A percentile compares a stretch with the other conserved stretches of the same genome.
These are phyloP conservation scores for Acleris holmiana DNA, from an alignment of 2,888 invertebrate species.

Conservation along the genomic window DNA sequence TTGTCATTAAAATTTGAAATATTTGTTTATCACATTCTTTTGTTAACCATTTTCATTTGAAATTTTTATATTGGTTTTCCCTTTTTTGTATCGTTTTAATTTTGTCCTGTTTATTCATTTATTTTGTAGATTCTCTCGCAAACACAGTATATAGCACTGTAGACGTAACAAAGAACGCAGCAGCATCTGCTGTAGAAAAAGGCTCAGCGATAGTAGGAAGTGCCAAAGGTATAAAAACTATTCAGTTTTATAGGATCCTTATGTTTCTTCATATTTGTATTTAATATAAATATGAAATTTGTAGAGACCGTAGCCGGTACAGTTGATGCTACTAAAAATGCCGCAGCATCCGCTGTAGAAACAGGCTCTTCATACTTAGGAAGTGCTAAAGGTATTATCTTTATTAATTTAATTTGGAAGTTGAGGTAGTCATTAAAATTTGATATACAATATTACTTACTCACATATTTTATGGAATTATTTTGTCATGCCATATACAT, in stretches of 20 bases:
- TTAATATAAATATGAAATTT: too few species aligned
- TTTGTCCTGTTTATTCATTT: background rate
- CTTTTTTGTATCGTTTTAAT: too few species aligned
- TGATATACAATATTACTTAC: too few species aligned
- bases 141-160: conserved; percentile 47
- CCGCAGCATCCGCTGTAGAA: conserved; percentile 17
- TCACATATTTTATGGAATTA: too few species aligned
- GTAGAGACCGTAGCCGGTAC: conserved; percentile 21
- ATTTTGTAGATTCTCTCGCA: conserved; percentile 42
- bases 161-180: conserved; percentile 59
- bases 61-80: background rate
- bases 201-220: conserved; percentile 46
- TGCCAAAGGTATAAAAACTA: too few species aligned
- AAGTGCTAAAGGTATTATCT: conserved; percentile 54
- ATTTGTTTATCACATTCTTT: too few species aligned
- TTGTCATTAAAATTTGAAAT: too few species aligned
- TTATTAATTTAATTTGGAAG: too few species aligned
- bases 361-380: conserved; percentile 33
- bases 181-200: conserved; percentile 58
- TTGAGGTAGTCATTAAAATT: too few species aligned
- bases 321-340: conserved; percentile 10
- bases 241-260: too few species aligned
- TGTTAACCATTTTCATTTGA: background rate
- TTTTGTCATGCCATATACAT: too few species aligned
- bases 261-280: too few species aligned